Base-by-base conservation (phyloP, 2,888 invertebrate species). In the Philopedon plagiatum region DNA sequence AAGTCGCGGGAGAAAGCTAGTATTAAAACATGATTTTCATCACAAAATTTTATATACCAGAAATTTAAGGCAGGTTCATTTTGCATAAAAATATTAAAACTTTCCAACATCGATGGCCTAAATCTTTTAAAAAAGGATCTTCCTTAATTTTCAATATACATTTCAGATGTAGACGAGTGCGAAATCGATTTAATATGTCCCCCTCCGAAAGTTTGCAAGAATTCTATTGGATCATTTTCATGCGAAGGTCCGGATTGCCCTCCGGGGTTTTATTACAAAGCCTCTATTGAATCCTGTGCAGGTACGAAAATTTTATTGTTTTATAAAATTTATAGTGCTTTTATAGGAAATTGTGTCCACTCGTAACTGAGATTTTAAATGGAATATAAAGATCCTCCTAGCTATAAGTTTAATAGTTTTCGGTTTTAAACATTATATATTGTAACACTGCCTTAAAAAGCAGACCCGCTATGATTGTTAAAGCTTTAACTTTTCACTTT, bases 91-190 rank as follows among this genome's bases (percentile, higher is more conserved):
- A 9, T 41, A n/a, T 3, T 3, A 4, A n/a, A 5, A n/a, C 9
- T 41, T n/a, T 15, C 4, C 41, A 41, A 9, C 41, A 41, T 41
- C n/a, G 4, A n/a, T 26, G 1, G 2, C 21, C 8, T 18, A 21
- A 21, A 49, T n/a, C 19, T 49, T 21, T 21, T 21, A 1, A 9
- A 18, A 21, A 46, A 46, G 1, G n/a, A n/a, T 18, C 23, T 21
- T 1, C 8, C n/a, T 11, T n/a, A 37, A 11, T 37, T 37, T 37
- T 37, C 37, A 37, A 37, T 51, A 23, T n/a, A 5, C 51, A 60
- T 77, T 78, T 34, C 65, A 85, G 85, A 86, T 79, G 81, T 85
- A 23, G 80, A 86, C 68, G 86, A 86, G 80, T 86, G 86, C 56
- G 80, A 81, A 74, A 79, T 85, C 61, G 81, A 77, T 13, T 73